These are phyloP conservation scores for Turdus rufiventris DNA, from an alignment of 2,113 vertebrate genomes.

Conservation along the genomic window DNA sequence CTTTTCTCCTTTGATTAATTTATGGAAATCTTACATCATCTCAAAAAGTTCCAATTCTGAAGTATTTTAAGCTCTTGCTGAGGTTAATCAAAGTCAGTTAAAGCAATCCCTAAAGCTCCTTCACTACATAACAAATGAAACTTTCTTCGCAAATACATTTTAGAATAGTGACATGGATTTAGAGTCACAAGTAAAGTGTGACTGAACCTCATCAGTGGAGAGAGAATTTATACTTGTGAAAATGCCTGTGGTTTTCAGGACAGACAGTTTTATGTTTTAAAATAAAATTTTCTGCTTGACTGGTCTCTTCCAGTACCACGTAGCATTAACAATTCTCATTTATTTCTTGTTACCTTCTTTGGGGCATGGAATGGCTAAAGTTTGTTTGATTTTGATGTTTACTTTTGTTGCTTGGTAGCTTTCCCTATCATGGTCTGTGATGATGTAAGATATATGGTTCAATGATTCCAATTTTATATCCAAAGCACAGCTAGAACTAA, in stretches of 20 bases:
- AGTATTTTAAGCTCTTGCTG: slow-evolving; percentile 18
- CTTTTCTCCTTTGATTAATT: neutral
- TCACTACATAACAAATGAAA: neutral
- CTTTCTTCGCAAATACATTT: slow-evolving; percentile 28
- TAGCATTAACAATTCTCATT: neutral
- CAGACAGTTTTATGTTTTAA: neutral
- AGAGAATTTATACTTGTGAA: slow-evolving; percentile 33
- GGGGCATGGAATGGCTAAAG: neutral
- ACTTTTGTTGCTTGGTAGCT: neutral
- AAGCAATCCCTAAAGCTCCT: slow-evolving; percentile 19
- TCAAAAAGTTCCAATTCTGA: neutral
- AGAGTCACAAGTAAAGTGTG: slow-evolving; percentile 13
- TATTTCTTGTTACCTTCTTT: neutral
- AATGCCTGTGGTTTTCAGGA: neutral
- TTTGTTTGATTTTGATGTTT: neutral
- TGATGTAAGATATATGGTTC: neutral
- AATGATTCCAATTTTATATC: neutral
- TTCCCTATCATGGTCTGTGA: neutral
- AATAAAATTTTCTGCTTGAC: neutral
- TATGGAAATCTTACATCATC: slow-evolving; percentile 17
- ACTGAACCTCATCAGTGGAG: slow-evolving; percentile 7
- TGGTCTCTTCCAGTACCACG: neutral
- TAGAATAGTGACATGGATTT: slow-evolving; percentile 24
- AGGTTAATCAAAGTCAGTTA: slow-evolving; percentile 44
- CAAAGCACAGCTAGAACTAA: neutral